A percentile compares a stretch with the other conserved stretches of the same genome.
Conservation (phyloP, 1,140 invertebrate genomes). For the Brachionus manjavacas region DNA sequence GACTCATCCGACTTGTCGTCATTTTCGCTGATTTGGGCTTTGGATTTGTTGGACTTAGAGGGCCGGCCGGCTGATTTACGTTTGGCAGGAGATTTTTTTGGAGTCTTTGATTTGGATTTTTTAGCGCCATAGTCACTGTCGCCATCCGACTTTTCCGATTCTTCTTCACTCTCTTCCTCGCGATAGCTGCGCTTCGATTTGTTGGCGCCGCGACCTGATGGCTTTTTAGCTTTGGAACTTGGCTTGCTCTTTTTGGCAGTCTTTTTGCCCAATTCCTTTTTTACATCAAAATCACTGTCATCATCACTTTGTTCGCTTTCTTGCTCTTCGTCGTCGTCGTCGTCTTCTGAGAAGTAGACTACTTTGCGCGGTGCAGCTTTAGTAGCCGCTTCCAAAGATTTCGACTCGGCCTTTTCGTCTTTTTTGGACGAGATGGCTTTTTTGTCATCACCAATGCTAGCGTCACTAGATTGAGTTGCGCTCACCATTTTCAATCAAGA, state of each 20-base stretch:
- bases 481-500: background rate
- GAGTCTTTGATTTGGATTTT: background rate
- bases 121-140: background rate
- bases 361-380: background rate
- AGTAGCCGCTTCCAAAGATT: too few species aligned
- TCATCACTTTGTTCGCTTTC: background rate
- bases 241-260: background rate
- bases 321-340: background rate
- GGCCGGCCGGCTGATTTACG: background rate
- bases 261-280: background rate
- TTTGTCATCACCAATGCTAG: background rate
- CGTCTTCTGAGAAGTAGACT: background rate
- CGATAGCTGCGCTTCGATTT: background rate
- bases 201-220: background rate
- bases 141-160: background rate
- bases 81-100: background rate
- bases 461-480: background rate
- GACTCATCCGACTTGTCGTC: background rate
- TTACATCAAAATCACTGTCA: background rate
- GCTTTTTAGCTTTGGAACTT: background rate
- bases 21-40: background rate
- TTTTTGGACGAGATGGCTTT: background rate
- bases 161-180: background rate
- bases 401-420: background rate
- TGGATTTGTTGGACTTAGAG: background rate